Evolutionary conservation across 1,140 invertebrate genomes (phyloP), one percentile per base, ranked within the genome.

Genomic region (Zelostemma sp.): DNA sequence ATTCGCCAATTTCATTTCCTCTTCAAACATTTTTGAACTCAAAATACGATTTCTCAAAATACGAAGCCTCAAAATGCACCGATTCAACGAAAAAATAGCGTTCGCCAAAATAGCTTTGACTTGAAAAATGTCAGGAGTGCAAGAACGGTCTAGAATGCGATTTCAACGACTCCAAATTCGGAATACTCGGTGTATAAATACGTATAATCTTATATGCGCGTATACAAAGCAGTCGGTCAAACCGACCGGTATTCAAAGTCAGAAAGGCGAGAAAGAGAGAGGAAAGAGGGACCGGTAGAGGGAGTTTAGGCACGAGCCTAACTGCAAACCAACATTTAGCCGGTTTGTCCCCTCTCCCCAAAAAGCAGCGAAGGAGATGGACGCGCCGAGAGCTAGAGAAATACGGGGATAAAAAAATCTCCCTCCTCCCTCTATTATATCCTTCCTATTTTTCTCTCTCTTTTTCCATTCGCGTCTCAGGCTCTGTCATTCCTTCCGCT

Each of bases 201-300:
- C 11, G 33, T 9, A 50, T 35, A 38, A 25, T 25, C 21, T 25
- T 21, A 11, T 33, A 33, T 35, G 38, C 31, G 33, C 51, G 46
- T 35, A 28, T 46, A 70, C 59, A 68, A 71, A 57, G 50, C 63
- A 73, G 51, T 73, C 73, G 72, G 63, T 79, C 79, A 78, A 75
- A 75, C 68, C 69, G 78, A 83, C 81, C 81, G 77, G 80, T 83
- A 81, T 83, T 83, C 79, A 80, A 78, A 82, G 76, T 78, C 77
- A 76, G 76, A 76, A 62, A 58, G 59, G 58, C 48, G 47, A 53
- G 55, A 58, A 46, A 70, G 56, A 56, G 63, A 58, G 67, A 65
- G 60, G 47, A 65, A 58, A 21, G 59, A 59, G 57, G 61, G 21
- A 51, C 28, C 46, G 65, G 65, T 71, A 72, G 65, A 67, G 76